A percentile compares a stretch with the other conserved stretches of the same genome.
Evolutionary conservation across 2,888 invertebrate genomes (phyloP).

Genomic region (Apamea sordens): DNA sequence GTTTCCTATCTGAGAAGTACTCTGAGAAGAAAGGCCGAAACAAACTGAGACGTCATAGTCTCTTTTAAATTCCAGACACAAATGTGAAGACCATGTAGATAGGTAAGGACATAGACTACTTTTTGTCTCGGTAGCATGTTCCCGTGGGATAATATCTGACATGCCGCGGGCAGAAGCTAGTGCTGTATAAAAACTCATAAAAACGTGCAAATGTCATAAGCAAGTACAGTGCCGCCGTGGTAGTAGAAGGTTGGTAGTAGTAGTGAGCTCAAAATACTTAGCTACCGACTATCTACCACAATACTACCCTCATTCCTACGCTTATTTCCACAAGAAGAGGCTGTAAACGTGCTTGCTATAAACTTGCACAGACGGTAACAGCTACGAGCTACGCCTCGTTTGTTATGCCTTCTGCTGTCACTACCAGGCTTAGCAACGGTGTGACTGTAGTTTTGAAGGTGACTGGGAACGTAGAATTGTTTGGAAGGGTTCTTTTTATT

Average conservation of each 20-base stretch:
- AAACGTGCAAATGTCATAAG: no score
- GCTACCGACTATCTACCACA: background rate
- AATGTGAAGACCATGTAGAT: no score
- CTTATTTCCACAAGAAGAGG: slow-evolving; percentile 11
- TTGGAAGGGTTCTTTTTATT: background rate
- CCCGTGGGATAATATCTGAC: no score
- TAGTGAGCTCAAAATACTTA: background rate
- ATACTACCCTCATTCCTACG: background rate
- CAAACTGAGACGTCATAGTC: no score
- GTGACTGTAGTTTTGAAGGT: background rate
- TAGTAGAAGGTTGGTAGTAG: background rate
- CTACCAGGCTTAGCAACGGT: background rate
- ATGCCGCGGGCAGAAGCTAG: no score
- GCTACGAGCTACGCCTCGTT: slow-evolving; percentile 21
- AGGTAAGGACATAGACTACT: no score
- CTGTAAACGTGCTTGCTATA: background rate
- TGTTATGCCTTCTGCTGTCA: slow-evolving; percentile 45
- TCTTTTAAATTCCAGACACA: no score
- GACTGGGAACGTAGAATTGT: slow-evolving; percentile 8
- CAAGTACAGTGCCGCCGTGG: background rate
- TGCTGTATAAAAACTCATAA: no score
- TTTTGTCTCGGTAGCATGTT: no score
- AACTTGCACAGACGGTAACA: background rate
- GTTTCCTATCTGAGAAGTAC: no score
- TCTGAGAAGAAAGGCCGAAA: no score